Conservation (phyloP, 2,888 invertebrate species). For the Platycnemis pennipes region DNA sequence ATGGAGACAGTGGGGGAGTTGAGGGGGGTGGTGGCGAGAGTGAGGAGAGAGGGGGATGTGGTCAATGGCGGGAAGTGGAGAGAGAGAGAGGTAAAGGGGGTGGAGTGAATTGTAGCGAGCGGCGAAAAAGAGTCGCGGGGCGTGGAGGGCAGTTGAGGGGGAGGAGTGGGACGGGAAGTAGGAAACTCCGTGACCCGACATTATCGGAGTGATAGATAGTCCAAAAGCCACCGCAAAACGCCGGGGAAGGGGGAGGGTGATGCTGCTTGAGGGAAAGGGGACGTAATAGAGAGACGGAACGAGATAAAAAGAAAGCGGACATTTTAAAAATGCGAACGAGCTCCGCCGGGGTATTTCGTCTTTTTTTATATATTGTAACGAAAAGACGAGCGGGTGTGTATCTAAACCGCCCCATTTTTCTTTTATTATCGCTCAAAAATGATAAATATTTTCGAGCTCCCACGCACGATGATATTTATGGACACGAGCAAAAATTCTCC, state of each 20-base stretch:
- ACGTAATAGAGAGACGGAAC: conserved; percentile 26
- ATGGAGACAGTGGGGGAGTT: neutral
- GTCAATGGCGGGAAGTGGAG: neutral
- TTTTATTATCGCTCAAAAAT: conserved; percentile 17
- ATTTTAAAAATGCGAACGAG: conserved; percentile 1
- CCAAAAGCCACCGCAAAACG: conserved; percentile 3
- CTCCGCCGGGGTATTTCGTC: neutral
- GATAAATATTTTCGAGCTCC: neutral
- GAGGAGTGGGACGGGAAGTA: neutral
- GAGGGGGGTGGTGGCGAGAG: neutral
- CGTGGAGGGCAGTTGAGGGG: neutral
- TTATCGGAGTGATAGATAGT: conserved; percentile 9
- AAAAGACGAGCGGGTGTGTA: neutral
- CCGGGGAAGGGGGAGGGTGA: neutral
- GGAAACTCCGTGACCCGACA: neutral
- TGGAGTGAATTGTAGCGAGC: conserved; percentile 28
- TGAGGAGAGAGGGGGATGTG: neutral
- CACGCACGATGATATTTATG: neutral
- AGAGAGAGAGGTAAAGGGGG: neutral
- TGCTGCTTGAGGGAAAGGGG: neutral
- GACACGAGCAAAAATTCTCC: neutral
- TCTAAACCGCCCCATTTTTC: conserved; percentile 2
- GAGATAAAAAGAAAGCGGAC: neutral
- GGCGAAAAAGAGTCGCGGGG: neutral
- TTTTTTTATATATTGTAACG: neutral